Conservation (phyloP, 2,888 invertebrate genomes). For the Ptycholaimellus sp. region DNA sequence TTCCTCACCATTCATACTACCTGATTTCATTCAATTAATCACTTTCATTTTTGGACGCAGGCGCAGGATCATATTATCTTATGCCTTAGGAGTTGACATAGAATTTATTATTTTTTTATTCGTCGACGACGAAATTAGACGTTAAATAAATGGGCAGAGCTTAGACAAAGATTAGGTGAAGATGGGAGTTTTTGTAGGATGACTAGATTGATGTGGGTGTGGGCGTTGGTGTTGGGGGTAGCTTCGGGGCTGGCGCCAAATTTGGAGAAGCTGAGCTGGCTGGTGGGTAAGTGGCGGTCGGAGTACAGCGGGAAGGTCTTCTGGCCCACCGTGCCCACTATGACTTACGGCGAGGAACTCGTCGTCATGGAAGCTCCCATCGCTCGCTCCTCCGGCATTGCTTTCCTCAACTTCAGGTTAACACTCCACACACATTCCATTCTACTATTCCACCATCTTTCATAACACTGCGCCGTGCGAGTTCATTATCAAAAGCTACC, state of each 20-base stretch:
- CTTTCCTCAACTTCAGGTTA: conserved; percentile 24
- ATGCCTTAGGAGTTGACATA: no score
- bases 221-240: background rate
- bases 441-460: no score
- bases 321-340: conserved; percentile 26
- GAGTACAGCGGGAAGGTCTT: conserved; percentile 25
- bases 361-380: conserved; percentile 20
- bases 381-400: conserved; percentile 20
- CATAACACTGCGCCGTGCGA: background rate
- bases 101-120: no score
- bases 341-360: conserved; percentile 25
- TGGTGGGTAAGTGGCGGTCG: conserved; percentile 24
- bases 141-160: no score
- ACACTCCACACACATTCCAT: background rate
- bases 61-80: no score
- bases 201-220: background rate
- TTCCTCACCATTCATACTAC: no score
- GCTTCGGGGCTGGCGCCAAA: background rate
- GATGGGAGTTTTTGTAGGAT: no score
- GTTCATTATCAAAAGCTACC: background rate
- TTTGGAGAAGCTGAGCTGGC: conserved; percentile 18
- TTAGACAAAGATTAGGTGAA: no score
- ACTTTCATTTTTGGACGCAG: no score
- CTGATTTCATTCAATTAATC: no score
- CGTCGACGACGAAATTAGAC: no score